Evolutionary conservation across 2,888 invertebrate species (phyloP).

Genomic region (Amorpha juglandis): DNA sequence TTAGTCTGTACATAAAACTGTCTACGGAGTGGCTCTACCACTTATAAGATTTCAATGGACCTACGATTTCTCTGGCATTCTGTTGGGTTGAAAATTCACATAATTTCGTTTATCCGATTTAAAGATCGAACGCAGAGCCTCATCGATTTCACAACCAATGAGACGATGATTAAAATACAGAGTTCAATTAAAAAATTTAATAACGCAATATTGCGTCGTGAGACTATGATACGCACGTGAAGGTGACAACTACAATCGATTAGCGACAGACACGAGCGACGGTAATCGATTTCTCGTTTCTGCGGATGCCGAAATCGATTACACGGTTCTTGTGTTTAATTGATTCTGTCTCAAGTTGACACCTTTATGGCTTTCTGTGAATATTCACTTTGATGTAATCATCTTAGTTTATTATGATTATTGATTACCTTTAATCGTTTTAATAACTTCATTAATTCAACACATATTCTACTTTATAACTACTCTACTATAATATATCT

Average conservation of each 20-base stretch:
- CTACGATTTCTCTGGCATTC: no score
- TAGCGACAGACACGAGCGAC: slow-evolving; percentile 73
- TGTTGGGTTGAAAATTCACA: no score
- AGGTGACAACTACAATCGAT: slow-evolving; percentile 81
- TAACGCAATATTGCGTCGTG: slow-evolving; percentile 28
- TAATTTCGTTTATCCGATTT: no score
- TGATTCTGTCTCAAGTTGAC: slow-evolving; percentile 54
- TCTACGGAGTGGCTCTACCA: no score
- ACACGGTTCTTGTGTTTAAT: slow-evolving; percentile 56
- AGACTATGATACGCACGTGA: slow-evolving; percentile 49
- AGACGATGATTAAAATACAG: slow-evolving; percentile 29
- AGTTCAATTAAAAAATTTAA: slow-evolving; percentile 38
- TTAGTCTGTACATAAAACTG: no score
- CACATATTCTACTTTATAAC: neutral
- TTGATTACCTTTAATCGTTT: neutral
- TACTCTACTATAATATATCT: no score
- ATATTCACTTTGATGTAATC: slow-evolving; percentile 1
- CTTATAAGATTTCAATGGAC: no score
- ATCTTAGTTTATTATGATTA: neutral
- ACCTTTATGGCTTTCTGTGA: slow-evolving; percentile 31
- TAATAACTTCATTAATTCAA: no score
- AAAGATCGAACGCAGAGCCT: no score
- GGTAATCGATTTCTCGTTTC: slow-evolving; percentile 74
- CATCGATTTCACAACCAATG: no score
- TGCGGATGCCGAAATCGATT: slow-evolving; percentile 67